A percentile compares a stretch with the other conserved stretches of the same genome.
Evolutionary conservation across 2,113 vertebrate species (phyloP).

Genomic region (Orientallactaga bullata): DNA sequence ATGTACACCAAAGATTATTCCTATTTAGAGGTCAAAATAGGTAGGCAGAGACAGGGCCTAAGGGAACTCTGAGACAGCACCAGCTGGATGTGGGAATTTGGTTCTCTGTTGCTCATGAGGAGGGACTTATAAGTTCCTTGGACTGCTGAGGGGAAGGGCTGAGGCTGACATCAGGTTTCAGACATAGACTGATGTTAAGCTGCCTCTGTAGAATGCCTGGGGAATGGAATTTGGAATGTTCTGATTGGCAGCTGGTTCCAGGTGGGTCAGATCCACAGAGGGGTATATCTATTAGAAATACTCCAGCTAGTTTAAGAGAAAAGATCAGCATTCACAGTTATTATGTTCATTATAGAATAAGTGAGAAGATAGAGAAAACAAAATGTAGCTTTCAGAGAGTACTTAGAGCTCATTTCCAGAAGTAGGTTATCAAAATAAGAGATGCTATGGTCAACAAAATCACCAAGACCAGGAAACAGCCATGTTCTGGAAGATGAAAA

Average conservation of each 20-base stretch:
- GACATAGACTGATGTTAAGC: not conserved
- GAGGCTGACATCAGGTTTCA: constrained; percentile 24
- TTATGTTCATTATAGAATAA: not conserved
- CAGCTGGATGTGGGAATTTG: not conserved
- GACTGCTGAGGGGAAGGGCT: not conserved
- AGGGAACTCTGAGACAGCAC: not conserved
- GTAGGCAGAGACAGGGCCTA: not conserved
- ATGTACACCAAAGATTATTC: not conserved
- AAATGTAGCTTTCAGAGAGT: not conserved
- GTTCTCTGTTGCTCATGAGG: not conserved
- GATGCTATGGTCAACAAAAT: not conserved
- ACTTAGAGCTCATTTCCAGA: not conserved
- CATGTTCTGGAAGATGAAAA: not conserved
- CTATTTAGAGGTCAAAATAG: not conserved
- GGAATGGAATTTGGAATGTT: not conserved
- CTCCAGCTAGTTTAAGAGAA: constrained; percentile 6
- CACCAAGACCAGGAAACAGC: not conserved
- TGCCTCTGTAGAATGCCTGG: not conserved
- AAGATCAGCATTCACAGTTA: not conserved
- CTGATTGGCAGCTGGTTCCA: constrained; percentile 7
- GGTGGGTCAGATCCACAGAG: not conserved
- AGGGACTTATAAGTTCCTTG: not conserved
- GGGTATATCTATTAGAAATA: not conserved
- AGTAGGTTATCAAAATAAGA: not conserved
- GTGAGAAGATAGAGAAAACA: constrained; percentile 15